phyloP scores from a whole-genome alignment of 53 echinoderm and acorn worm genomes.

The Antedon mediterranea region DNA sequence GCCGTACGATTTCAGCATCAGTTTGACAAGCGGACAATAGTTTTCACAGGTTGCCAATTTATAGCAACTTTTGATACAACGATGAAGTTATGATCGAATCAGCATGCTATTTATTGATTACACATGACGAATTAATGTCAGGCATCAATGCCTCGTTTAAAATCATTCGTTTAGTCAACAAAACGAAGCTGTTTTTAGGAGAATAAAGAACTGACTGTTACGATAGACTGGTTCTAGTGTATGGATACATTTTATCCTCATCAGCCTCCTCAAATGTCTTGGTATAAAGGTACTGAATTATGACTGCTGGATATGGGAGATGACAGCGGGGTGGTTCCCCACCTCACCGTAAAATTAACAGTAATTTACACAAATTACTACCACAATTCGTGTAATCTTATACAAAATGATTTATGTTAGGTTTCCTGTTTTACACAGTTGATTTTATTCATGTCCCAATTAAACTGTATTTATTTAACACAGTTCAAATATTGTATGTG shows the following conservation, averaged over 20 bases:
- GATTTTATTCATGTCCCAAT: too few species aligned
- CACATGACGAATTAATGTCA: background rate
- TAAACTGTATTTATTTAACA: too few species aligned
- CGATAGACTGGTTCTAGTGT: background rate
- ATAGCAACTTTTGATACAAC: background rate
- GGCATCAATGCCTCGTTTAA: background rate
- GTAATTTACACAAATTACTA: background rate
- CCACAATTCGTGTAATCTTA: too few species aligned
- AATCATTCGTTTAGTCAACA: background rate
- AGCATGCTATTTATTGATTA: background rate
- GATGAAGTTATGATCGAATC: background rate
- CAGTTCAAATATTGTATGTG: too few species aligned
- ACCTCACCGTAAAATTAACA: background rate
- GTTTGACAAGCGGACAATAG: background rate
- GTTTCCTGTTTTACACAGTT: too few species aligned
- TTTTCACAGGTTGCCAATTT: background rate
- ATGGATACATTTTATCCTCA: background rate
- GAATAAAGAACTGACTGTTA: background rate
- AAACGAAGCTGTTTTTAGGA: background rate
- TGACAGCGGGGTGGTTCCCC: background rate
- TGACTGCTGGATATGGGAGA: background rate
- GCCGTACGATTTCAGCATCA: background rate
- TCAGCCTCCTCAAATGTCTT: background rate
- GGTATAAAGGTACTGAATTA: background rate
- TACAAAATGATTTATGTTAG: too few species aligned